A percentile compares a stretch with the other conserved stretches of the same genome.
Evolutionary conservation across 2,888 invertebrate genomes (phyloP).

Genomic region (Scaptomyza flava): DNA sequence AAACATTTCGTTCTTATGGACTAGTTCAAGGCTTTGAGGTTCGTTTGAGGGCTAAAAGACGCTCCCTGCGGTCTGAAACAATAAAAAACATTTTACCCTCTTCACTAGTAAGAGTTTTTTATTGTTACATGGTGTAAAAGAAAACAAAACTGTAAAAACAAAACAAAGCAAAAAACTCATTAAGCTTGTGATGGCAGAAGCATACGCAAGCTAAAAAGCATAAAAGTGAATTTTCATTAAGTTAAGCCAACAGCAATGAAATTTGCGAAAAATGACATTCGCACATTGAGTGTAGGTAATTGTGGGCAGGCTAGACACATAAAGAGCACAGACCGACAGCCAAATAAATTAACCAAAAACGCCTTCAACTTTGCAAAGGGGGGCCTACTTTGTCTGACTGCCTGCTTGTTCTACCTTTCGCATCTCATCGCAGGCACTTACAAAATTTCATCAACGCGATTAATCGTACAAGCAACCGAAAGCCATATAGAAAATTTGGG

Average conservation of each 20-base stretch:
- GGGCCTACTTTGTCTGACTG: constrained; percentile 1
- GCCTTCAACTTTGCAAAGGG: not conserved
- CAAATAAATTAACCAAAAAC: constrained; percentile 60
- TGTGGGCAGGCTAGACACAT: constrained; percentile 49
- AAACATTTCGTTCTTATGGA: too few species aligned
- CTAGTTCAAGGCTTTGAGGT: too few species aligned
- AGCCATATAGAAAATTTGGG: constrained; percentile 30
- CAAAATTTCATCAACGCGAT: constrained; percentile 77
- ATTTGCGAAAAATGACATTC: constrained; percentile 12
- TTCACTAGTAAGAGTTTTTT: not conserved
- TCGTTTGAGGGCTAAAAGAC: too few species aligned
- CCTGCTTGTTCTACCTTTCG: not conserved
- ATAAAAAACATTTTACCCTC: not conserved
- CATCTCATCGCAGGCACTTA: constrained; percentile 20
- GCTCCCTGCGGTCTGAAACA: too few species aligned
- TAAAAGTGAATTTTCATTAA: constrained; percentile 65
- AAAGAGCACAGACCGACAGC: constrained; percentile 41
- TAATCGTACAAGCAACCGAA: constrained; percentile 59
- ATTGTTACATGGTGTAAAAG: not conserved
- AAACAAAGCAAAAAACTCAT: constrained; percentile 24
- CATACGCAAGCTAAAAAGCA: not conserved
- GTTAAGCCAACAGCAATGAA: constrained; percentile 57
- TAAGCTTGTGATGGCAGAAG: not conserved
- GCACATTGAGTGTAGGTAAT: constrained; percentile 36
- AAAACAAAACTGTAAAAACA: constrained; percentile 15